phyloP scores from a whole-genome alignment of 2,113 vertebrate genomes.

The Cryptomyrus ogoouensis region DNA sequence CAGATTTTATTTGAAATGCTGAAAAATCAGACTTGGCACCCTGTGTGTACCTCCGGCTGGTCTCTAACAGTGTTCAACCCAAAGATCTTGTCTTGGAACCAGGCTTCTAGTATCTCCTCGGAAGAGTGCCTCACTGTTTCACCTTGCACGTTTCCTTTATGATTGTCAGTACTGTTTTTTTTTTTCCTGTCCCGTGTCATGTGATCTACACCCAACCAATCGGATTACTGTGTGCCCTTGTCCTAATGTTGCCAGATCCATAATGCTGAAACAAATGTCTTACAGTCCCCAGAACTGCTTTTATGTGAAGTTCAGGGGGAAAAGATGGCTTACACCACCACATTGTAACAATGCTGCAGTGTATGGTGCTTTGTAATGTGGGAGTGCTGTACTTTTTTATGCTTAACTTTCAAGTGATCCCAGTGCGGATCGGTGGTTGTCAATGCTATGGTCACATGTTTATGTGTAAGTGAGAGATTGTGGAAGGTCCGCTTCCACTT shows the following conservation, averaged over 20 bases:
- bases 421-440: neutral
- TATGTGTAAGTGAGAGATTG: slow-evolving; percentile 10
- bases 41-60: neutral
- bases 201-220: neutral
- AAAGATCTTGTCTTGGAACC: neutral
- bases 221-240: neutral
- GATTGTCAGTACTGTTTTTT: neutral
- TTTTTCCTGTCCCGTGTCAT: neutral
- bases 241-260: neutral
- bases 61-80: slow-evolving; percentile 2
- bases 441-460: slow-evolving; percentile 9
- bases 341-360: neutral
- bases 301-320: neutral
- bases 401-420: slow-evolving; percentile 12
- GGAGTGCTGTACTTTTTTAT: slow-evolving; percentile 6
- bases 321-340: neutral
- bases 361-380: neutral
- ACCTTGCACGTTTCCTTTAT: neutral
- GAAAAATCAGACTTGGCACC: neutral
- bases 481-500: slow-evolving; percentile 6
- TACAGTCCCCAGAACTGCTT: slow-evolving; percentile 1
- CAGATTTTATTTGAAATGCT: slow-evolving; percentile 3
- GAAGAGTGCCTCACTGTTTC: neutral
- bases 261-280: neutral
- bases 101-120: neutral